Percentiles rank a stretch among this genome's conserved stretches.
Conservation (phyloP, 2,113 vertebrate species). For the Leptobrachium ailaonicum region DNA sequence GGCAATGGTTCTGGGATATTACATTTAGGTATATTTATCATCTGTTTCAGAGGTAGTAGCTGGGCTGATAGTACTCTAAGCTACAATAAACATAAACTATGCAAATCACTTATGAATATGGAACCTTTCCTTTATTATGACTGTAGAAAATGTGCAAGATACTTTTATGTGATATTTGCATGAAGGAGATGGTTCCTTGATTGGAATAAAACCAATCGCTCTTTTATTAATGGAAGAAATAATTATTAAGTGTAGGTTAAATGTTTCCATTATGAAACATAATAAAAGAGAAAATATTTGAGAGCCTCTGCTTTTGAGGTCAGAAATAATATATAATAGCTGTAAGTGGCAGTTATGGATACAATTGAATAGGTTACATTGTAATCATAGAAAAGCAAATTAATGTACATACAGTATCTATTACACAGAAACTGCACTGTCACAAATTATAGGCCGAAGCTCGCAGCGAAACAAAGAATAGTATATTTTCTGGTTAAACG, state of each 20-base stretch:
- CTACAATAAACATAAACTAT: not conserved
- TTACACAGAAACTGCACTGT: slow-evolving; percentile 27
- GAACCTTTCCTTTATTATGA: not conserved
- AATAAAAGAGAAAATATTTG: slow-evolving; percentile 44
- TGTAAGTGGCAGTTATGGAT: slow-evolving; percentile 44
- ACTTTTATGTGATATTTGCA: not conserved
- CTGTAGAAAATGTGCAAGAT: not conserved
- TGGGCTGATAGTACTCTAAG: too few species aligned
- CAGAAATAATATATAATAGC: slow-evolving; percentile 42
- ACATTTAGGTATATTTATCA: too few species aligned
- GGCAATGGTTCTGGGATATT: too few species aligned
- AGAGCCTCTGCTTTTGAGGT: slow-evolving; percentile 32
- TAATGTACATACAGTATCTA: slow-evolving; percentile 36
- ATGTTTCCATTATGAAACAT: slow-evolving; percentile 48
- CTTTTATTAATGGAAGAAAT: slow-evolving; percentile 1
- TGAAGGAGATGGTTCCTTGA: not conserved
- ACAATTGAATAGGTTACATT: slow-evolving; percentile 48
- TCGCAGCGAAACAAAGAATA: not conserved
- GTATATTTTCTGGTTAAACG: not conserved
- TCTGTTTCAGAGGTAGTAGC: too few species aligned
- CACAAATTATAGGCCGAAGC: not conserved
- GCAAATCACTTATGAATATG: not conserved
- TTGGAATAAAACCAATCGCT: not conserved
- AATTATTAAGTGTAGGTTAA: slow-evolving; percentile 41
- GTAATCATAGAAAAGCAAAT: slow-evolving; percentile 51